These are phyloP conservation scores for Hypercompe scribonia DNA, from an alignment of 2,888 invertebrate species.

Conservation along the genomic window DNA sequence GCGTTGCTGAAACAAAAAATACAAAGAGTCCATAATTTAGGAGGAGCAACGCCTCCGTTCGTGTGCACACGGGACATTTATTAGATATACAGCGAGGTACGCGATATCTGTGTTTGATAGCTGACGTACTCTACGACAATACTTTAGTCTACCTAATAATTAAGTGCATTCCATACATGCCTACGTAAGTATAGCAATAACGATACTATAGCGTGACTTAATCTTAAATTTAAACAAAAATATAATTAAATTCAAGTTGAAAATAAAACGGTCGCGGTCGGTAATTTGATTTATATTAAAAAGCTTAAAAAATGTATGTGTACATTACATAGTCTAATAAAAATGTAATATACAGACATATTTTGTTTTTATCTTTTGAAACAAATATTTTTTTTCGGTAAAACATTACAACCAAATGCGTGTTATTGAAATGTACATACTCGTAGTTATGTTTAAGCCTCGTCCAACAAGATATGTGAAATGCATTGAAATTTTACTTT, in stretches of 20 bases:
- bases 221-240: not conserved
- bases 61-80: conserved; percentile 63
- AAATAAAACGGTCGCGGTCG: no score
- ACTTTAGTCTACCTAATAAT: conserved; percentile 27
- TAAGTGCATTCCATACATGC: not conserved
- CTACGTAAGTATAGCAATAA: no score
- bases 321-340: no score
- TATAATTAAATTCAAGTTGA: not conserved
- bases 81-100: conserved; percentile 60
- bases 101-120: conserved; percentile 67
- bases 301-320: no score
- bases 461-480: not conserved
- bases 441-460: not conserved
- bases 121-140: conserved; percentile 47
- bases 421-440: not conserved
- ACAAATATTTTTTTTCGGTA: not conserved
- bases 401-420: not conserved
- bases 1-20: conserved; percentile 45
- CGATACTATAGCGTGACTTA: not conserved
- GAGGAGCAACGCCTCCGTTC: conserved; percentile 65
- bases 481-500: not conserved
- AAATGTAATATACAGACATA: no score
- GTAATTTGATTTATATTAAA: no score
- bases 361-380: not conserved
- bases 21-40: conserved; percentile 64